Evolutionary conservation across 1,140 invertebrate species (phyloP).

Genomic region (Muscidifurax raptorellus): DNA sequence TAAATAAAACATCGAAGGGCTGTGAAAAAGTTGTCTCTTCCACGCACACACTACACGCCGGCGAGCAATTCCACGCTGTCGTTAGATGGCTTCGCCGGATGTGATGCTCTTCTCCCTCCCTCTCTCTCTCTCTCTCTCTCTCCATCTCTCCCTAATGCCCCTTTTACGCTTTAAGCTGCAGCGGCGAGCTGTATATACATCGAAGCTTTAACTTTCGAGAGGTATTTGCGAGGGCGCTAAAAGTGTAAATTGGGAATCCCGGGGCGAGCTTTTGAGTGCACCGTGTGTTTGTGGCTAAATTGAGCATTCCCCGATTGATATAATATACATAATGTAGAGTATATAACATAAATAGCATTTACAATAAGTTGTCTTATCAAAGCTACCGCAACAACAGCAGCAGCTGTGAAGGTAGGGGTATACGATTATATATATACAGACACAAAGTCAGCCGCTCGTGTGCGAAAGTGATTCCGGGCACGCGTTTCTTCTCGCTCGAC

Average conservation of each 20-base stretch:
- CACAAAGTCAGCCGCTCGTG: neutral
- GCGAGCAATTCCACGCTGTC: conserved; percentile 38
- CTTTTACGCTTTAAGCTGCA: conserved; percentile 31
- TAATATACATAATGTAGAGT: no score
- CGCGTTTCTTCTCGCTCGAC: conserved; percentile 34
- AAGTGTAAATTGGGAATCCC: neutral
- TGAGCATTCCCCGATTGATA: neutral
- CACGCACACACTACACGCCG: neutral
- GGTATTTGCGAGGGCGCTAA: neutral
- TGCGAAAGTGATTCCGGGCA: conserved; percentile 55
- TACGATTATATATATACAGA: neutral
- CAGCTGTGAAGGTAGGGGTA: neutral
- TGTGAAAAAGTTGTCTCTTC: conserved; percentile 49
- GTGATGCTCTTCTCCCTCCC: neutral
- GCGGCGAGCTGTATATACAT: neutral
- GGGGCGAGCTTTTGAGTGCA: neutral
- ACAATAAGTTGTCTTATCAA: neutral
- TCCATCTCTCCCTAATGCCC: conserved; percentile 38
- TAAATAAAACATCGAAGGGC: conserved; percentile 47
- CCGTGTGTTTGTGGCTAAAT: no score
- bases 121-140: neutral
- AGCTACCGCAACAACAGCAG: neutral
- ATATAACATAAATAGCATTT: no score
- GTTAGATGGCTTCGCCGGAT: conserved; percentile 42
- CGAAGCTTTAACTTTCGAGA: neutral